These are phyloP conservation scores for Perccottus glenii DNA, from an alignment of 2,113 vertebrate species.

Conservation along the genomic window DNA sequence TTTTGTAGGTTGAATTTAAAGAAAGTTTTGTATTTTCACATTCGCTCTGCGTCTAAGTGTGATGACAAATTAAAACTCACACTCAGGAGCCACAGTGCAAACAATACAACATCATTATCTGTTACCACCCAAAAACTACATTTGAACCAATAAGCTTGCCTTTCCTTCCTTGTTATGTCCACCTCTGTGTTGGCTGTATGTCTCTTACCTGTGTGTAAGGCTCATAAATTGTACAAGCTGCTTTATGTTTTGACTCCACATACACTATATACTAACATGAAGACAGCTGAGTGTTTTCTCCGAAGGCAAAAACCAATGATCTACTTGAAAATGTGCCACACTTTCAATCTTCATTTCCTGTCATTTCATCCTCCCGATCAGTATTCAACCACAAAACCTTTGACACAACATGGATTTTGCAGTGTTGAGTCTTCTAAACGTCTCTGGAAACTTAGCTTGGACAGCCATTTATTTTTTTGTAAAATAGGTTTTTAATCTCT, in stretches of 20 bases:
- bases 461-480: too few relatives aligned
- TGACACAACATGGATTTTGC: background rate
- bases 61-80: background rate
- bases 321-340: background rate
- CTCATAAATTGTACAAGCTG: background rate
- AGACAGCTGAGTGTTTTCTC: background rate
- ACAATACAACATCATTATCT: too few relatives aligned
- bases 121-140: too few relatives aligned
- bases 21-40: too few relatives aligned
- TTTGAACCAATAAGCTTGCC: too few relatives aligned
- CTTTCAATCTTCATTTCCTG: slow-evolving; percentile 12
- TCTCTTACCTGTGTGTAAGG: background rate
- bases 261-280: background rate
- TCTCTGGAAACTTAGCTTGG: too few relatives aligned
- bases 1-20: too few relatives aligned
- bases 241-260: background rate
- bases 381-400: background rate
- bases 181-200: too few relatives aligned
- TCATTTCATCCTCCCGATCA: slow-evolving; percentile 14
- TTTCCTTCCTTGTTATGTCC: too few relatives aligned
- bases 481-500: too few relatives aligned
- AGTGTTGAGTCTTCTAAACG: background rate
- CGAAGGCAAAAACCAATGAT: background rate
- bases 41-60: too few relatives aligned
- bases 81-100: background rate